A percentile compares a stretch with the other conserved stretches of the same genome.
Conservation (phyloP, 2,113 vertebrate species). For the Chaenogobius annularis region DNA sequence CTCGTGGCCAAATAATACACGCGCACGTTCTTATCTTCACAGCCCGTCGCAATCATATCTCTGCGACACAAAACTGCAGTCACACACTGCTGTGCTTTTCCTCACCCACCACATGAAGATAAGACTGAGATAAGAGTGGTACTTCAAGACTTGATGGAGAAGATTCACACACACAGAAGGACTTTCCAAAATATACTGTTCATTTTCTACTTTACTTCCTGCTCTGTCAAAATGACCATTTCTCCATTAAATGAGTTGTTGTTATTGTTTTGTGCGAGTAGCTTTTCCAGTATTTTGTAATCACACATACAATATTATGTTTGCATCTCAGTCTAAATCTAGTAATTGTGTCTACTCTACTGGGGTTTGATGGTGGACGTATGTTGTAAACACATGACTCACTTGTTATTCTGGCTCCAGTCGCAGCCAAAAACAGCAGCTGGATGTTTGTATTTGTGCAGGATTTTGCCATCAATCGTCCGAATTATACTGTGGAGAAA, state of each 20-base stretch:
- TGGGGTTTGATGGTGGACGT: not conserved
- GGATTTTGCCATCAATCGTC: conserved; percentile 90
- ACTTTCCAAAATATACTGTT: no score
- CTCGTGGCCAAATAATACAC: conserved; percentile 97
- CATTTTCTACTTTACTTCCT: no score
- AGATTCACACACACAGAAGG: no score
- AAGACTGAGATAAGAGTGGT: no score
- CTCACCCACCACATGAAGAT: no score
- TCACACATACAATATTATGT: not conserved
- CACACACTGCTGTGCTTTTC: not conserved
- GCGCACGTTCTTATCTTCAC: conserved; percentile 94
- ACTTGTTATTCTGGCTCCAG: conserved; percentile 99
- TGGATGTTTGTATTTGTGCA: conserved; percentile 96
- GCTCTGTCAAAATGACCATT: no score
- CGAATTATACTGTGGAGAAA: conserved; percentile 85
- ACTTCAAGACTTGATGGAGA: no score
- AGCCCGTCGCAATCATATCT: conserved; percentile 98
- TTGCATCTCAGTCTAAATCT: not conserved
- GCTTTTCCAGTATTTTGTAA: no score
- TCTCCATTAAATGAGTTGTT: no score
- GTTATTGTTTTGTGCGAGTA: not conserved
- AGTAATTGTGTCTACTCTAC: no score
- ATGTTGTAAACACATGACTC: conserved; percentile 56
- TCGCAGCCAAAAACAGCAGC: conserved; percentile 97
- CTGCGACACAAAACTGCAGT: conserved; percentile 56